Evolutionary conservation across 2,888 invertebrate genomes (phyloP), one percentile per base, ranked within the genome.

Genomic region (Acleris literana): DNA sequence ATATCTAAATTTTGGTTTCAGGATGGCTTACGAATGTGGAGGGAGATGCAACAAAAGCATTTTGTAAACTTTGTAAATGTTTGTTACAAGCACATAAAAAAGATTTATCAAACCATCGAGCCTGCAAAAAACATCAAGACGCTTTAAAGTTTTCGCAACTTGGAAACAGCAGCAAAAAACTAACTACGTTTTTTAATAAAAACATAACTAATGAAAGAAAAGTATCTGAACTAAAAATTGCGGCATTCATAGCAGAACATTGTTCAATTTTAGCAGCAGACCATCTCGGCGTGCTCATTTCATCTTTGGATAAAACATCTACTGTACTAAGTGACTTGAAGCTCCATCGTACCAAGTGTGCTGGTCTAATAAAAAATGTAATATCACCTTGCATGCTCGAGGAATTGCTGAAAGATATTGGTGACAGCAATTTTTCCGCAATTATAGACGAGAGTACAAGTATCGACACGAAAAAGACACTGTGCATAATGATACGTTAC

Each of bases 161-260:
- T 51, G 51, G 25, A 25, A 25, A 25, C 25, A 25, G 25, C 25
- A 25, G 25, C 25, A 25, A 25, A 25, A 25, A 25, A 25, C 25
- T 5, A 25, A 25, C 25, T 25, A 25, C 25, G 5, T 25, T 25
- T 25, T 6, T 25, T 25, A 51, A 51, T 51, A 18, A 16, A 17
- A 18, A 18, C 20, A 51, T 18, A 51, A 51, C 17, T 17, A 51
- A 17, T 43, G 39, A n/a, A 56, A 58, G 46, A 18, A 58, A 58
- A 58, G 43, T 44, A 46, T 44, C 58, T 16, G 58, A 58, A 22
- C 20, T 58, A 13, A 58, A 58, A 58, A 46, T 46, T 44, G 13
- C 48, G 6, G 46, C 58, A 13, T 58, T 46, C 39, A 22, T 46
- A 46, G 58, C 58, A 7, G 58, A 58, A 16, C 58, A 58, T 58